These are phyloP conservation scores for Heliopora coerulea DNA, from an alignment of 92 coral and sea anemone genomes.

Conservation along the genomic window DNA sequence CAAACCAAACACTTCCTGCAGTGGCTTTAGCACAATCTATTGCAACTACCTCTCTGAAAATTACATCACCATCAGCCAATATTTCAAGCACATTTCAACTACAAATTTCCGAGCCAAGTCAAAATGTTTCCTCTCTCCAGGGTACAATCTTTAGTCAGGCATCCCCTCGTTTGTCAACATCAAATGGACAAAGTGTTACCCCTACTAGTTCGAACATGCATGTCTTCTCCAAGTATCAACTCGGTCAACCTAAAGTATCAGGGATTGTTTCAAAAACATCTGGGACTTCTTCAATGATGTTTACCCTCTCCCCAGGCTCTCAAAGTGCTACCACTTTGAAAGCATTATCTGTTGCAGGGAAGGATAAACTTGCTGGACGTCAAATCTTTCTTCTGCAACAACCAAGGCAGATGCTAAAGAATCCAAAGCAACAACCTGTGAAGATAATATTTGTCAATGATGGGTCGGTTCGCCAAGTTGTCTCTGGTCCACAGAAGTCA, in stretches of 20 bases:
- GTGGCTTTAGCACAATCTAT: not conserved
- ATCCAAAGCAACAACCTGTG: constrained; percentile 42
- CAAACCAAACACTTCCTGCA: not conserved
- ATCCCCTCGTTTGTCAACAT: not conserved
- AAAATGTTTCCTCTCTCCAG: not conserved
- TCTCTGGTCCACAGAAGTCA: constrained; percentile 50
- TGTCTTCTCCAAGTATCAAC: constrained; percentile 6
- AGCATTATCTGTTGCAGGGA: not conserved
- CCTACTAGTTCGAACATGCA: not conserved
- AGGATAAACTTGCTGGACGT: constrained; percentile 23
- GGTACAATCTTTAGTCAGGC: not conserved
- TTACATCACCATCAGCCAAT: constrained; percentile 18
- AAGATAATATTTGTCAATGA: constrained; percentile 81
- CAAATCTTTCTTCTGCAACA: constrained; percentile 19
- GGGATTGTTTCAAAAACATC: not conserved
- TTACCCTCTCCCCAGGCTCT: constrained; percentile 25
- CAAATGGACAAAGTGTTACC: not conserved
- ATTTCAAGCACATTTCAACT: not conserved
- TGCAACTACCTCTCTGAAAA: constrained; percentile 9
- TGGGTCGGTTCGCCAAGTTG: constrained; percentile 69
- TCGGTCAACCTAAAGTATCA: not conserved
- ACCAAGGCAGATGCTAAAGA: constrained; percentile 7
- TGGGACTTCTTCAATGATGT: constrained; percentile 2
- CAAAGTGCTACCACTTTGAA: constrained; percentile 2
- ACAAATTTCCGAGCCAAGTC: not conserved